Evolutionary conservation across 2,113 vertebrate genomes (phyloP).

Genomic region (Gnathonemus longibarbis): DNA sequence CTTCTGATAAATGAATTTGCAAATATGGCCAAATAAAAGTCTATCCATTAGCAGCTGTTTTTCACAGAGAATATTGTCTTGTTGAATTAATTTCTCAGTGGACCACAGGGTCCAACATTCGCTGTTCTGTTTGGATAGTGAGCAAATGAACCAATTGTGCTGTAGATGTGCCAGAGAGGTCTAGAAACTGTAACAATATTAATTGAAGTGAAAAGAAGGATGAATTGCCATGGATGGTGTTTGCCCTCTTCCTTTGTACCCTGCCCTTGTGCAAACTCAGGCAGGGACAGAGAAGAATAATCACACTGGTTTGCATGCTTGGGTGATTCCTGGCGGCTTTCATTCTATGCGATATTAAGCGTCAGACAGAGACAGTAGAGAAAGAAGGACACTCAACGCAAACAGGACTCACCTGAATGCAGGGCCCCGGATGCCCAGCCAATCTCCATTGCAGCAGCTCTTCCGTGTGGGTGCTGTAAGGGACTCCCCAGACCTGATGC

Average conservation of each 20-base stretch:
- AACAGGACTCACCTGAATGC: not conserved
- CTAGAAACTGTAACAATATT: not conserved
- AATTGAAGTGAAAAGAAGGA: not conserved
- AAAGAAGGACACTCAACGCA: not conserved
- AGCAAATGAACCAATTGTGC: not conserved
- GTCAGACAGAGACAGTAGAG: not conserved
- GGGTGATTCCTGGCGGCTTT: not conserved
- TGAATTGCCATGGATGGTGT: not conserved
- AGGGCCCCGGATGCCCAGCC: not conserved
- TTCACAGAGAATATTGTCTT: not conserved
- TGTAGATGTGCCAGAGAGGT: not conserved
- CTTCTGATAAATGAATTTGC: not conserved
- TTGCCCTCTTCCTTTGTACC: not conserved
- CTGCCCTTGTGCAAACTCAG: not conserved
- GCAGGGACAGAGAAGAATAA: not conserved
- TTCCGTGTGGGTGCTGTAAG: not conserved
- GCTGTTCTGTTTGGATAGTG: not conserved
- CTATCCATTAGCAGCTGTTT: not conserved
- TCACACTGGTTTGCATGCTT: not conserved
- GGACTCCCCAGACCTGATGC: not conserved
- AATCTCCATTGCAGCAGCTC: not conserved
- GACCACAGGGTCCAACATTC: not conserved
- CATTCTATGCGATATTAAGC: not conserved
- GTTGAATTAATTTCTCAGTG: not conserved
- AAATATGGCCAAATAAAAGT: not conserved